These are phyloP conservation scores for Thymelicus sylvestris DNA, from an alignment of 2,888 invertebrate genomes.

Conservation along the genomic window DNA sequence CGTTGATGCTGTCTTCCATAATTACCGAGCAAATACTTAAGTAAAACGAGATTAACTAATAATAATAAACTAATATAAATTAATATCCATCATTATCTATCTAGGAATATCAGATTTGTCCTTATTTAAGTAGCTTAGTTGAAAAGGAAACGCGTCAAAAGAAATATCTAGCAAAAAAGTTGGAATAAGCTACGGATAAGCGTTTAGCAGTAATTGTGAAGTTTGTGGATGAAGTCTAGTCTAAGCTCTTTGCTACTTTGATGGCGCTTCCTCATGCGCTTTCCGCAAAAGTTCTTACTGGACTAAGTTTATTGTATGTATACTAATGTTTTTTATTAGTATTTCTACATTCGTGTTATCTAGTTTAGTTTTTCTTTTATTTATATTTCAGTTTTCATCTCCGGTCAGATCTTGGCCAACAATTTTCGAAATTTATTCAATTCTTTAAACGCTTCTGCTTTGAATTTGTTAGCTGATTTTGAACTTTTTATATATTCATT, in stretches of 20 bases:
- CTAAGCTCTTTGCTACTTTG: conserved; percentile 16
- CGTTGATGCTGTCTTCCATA: too few relatives aligned
- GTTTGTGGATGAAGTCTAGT: conserved; percentile 22
- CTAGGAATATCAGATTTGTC: not conserved
- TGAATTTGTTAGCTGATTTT: too few relatives aligned
- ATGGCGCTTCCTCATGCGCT: not conserved
- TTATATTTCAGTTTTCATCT: too few relatives aligned
- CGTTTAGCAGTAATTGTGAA: conserved; percentile 20
- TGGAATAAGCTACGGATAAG: conserved; percentile 7
- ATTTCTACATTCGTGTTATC: too few relatives aligned
- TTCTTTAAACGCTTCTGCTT: too few relatives aligned
- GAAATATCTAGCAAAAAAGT: not conserved
- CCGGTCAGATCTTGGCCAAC: too few relatives aligned
- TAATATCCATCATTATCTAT: not conserved
- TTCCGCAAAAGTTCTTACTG: conserved; percentile 1
- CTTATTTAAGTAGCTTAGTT: not conserved
- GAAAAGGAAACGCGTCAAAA: not conserved
- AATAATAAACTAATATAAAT: too few relatives aligned
- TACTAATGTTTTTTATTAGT: not conserved
- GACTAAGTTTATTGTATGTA: not conserved
- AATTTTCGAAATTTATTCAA: too few relatives aligned
- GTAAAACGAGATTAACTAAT: too few relatives aligned
- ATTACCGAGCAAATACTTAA: too few relatives aligned
- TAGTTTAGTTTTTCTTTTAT: too few relatives aligned
- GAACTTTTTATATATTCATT: too few relatives aligned